phyloP scores from a whole-genome alignment of 2,797 vertebrate species.

The Thaleichthys pacificus region DNA sequence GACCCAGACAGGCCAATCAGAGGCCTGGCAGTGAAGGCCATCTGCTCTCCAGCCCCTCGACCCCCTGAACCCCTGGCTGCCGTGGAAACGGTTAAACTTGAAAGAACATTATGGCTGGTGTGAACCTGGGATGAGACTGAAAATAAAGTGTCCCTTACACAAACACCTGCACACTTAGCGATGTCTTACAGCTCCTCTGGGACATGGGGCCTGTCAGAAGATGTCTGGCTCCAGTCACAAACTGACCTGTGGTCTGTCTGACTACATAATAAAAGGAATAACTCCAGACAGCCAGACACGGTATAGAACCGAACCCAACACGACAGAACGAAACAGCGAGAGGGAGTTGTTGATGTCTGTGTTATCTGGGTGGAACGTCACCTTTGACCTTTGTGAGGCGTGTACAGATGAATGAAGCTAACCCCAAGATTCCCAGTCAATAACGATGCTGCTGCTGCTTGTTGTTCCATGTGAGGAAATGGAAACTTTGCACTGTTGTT shows the following conservation, averaged over 20 bases:
- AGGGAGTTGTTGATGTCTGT: not conserved
- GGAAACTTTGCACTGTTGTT: not conserved
- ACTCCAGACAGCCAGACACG: not conserved
- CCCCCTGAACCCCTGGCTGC: not conserved
- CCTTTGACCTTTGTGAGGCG: not conserved
- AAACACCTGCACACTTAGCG: not conserved
- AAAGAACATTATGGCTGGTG: not conserved
- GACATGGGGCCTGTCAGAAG: too few species aligned
- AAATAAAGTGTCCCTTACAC: slow-evolving; percentile 1
- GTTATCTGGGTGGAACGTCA: not conserved
- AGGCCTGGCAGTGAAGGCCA: not conserved
- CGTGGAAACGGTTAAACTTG: not conserved
- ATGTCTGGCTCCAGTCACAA: too few species aligned
- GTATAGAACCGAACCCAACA: not conserved
- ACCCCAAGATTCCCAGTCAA: not conserved
- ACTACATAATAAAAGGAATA: too few species aligned
- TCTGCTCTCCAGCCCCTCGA: not conserved
- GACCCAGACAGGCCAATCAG: not conserved
- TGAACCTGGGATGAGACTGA: too few species aligned
- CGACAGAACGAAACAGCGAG: not conserved
- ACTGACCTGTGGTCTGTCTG: too few species aligned
- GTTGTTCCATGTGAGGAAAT: not conserved
- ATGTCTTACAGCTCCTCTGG: not conserved
- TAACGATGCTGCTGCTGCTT: not conserved
- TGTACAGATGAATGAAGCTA: not conserved